A percentile compares a stretch with the other conserved stretches of the same genome.
Conservation (phyloP, 2,888 invertebrate genomes). For the Isotomurus palustris region DNA sequence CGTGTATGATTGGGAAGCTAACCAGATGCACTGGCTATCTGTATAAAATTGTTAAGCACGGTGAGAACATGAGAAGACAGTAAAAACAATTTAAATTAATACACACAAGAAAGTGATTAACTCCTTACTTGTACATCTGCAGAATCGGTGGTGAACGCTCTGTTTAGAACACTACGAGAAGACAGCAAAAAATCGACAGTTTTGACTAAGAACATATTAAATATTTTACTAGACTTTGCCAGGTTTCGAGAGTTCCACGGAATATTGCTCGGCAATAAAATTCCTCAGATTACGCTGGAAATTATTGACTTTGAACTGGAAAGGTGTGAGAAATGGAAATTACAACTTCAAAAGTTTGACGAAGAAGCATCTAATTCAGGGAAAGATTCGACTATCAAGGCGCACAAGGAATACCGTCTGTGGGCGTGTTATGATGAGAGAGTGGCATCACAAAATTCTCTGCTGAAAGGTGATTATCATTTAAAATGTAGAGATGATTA, state of each 20-base stretch:
- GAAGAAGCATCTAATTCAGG: slow-evolving; percentile 1
- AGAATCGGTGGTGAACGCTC: slow-evolving; percentile 34
- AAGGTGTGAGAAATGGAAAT: slow-evolving; percentile 33
- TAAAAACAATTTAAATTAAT: background rate
- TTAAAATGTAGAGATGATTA: background rate
- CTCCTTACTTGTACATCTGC: background rate
- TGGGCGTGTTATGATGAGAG: slow-evolving; percentile 10
- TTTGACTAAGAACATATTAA: slow-evolving; percentile 23
- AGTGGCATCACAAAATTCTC: slow-evolving; percentile 16
- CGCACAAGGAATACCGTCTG: slow-evolving; percentile 9
- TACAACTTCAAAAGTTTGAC: slow-evolving; percentile 18
- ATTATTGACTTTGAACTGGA: slow-evolving; percentile 29
- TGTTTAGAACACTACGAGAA: slow-evolving; percentile 32
- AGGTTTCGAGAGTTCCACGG: slow-evolving; percentile 26
- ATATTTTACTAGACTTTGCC: slow-evolving; percentile 28
- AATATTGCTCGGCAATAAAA: slow-evolving; percentile 22
- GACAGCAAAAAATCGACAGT: slow-evolving; percentile 21
- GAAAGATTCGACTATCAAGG: background rate
- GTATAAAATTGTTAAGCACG: slow-evolving; percentile 21
- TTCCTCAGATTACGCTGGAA: slow-evolving; percentile 16
- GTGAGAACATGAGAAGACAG: slow-evolving; percentile 11
- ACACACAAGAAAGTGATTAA: background rate
- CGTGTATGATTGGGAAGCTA: slow-evolving; percentile 17
- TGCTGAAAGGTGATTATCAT: slow-evolving; percentile 18
- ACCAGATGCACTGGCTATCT: slow-evolving; percentile 23